Base-by-base conservation (phyloP, 1,140 invertebrate species). In the Triops cancriformis region DNA sequence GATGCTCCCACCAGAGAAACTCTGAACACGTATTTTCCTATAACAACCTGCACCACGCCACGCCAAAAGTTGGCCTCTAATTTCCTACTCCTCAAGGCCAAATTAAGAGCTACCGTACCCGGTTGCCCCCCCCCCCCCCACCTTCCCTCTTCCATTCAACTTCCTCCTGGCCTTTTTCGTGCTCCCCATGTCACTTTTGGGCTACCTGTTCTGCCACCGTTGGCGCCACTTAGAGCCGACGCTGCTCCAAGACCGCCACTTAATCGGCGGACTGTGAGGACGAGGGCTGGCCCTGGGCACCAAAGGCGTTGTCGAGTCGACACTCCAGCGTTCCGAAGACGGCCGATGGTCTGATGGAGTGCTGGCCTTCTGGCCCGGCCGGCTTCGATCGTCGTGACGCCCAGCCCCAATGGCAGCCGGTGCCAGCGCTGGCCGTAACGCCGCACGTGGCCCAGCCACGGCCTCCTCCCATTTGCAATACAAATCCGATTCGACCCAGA, bases 391-490 rank as follows among this genome's bases (percentile, higher is more conserved):
- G 51, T 18, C 18, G 18, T 64, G 18, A 64, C 18, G 51, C 2
- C 31, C 31, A 64, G n/a, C 51, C 14, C 10, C 51, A 64, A 64
- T 64, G 51, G 18, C 10, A 64, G 51, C 7, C 10, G 51, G 14
- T 18, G 51, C 14, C 10, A 23, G 4, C 10, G 5, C 51, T 23
- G 0, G 51, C 5, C 51, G 51, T 64, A n/a, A 23, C 5, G 51
- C 51, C 10, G 7, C 51, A 64, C 51, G 51, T 14, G 51, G 51
- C 23, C 10, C 51, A 18, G 51, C 51, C 51, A 64, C 51, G 18
- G 51, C 51, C n/a, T 64, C 51, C 18, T 64, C 51, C 51, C 51
- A 64, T 64, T 64, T 64, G 51, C 51, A 64, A 64, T 64, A 64
- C 14, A 64, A 64, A 64, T 64, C 51, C 51, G 51, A 64, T 18